These are phyloP conservation scores for Pelobates cultripes DNA, from an alignment of 2,797 vertebrate species.

Conservation along the genomic window DNA sequence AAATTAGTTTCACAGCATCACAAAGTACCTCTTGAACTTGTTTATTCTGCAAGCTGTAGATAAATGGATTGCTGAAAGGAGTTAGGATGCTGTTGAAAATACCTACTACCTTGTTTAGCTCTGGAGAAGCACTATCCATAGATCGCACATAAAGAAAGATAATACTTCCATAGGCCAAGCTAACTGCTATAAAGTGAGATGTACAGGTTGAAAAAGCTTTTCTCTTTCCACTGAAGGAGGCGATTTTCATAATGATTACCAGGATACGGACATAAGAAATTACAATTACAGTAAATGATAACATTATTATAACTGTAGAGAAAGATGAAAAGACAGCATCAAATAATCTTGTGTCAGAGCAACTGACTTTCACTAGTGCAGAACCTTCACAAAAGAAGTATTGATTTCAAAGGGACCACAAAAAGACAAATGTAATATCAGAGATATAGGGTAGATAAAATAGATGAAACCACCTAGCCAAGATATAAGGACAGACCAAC, in stretches of 20 bases:
- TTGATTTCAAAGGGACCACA: conserved; percentile 51
- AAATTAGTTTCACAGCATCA: not conserved
- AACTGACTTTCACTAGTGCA: conserved; percentile 8
- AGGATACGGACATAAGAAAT: conserved; percentile 16
- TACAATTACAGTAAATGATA: not conserved
- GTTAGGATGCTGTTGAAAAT: conserved; percentile 25
- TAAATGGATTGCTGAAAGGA: conserved; percentile 24
- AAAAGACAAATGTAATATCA: conserved; percentile 61
- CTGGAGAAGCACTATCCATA: not conserved
- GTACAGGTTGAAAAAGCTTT: conserved; percentile 29
- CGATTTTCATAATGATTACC: not conserved
- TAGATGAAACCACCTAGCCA: conserved; percentile 55
- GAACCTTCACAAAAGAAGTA: conserved; percentile 60
- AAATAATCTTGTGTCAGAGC: conserved; percentile 6
- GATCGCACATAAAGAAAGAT: conserved; percentile 29
- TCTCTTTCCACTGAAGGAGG: conserved; percentile 7
- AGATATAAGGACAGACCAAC: conserved; percentile 46
- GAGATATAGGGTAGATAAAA: conserved; percentile 53
- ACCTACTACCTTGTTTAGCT: conserved; percentile 21
- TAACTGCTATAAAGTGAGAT: conserved; percentile 20
- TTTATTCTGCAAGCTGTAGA: conserved; percentile 32
- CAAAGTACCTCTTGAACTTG: not conserved
- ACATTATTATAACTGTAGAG: conserved; percentile 2
- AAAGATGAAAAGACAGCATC: not conserved
- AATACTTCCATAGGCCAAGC: conserved; percentile 8